Percentiles rank a stretch among this genome's conserved stretches.
phyloP scores from a whole-genome alignment of 2,797 vertebrate genomes.

The Paedocypris micromegethes region DNA sequence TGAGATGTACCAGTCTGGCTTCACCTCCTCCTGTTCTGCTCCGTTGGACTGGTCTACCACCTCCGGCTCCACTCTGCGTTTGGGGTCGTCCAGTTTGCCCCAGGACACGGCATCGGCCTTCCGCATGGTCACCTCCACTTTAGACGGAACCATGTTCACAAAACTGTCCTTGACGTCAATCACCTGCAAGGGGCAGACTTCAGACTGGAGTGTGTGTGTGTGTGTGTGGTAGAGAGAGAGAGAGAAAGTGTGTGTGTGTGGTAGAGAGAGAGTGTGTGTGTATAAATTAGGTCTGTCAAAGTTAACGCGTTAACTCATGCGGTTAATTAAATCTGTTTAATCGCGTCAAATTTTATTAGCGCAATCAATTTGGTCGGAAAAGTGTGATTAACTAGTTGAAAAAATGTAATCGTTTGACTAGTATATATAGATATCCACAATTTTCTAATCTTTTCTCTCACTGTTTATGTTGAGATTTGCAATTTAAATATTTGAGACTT shows the following conservation, averaged over 20 bases:
- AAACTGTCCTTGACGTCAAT: constrained; percentile 71
- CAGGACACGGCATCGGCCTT: constrained; percentile 80
- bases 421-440: too few species aligned
- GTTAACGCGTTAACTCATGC: too few species aligned
- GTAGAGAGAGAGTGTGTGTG: background rate
- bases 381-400: too few species aligned
- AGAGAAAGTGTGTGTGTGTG: too few species aligned
- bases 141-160: constrained; percentile 82
- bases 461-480: too few species aligned
- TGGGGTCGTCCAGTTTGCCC: constrained; percentile 83
- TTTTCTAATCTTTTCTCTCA: too few species aligned
- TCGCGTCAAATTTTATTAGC: too few species aligned
- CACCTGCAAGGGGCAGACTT: constrained; percentile 64
- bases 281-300: background rate
- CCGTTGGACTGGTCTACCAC: constrained; percentile 3
- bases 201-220: too few species aligned
- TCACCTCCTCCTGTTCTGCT: constrained; percentile 29
- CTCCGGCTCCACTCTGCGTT: constrained; percentile 59
- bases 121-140: constrained; percentile 82
- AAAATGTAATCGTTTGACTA: too few species aligned
- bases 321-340: too few species aligned
- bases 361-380: too few species aligned
- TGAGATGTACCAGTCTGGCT: constrained; percentile 61
- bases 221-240: background rate
- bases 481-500: too few species aligned